Percentiles rank a stretch among this genome's conserved stretches.
Evolutionary conservation across 2,113 vertebrate genomes (phyloP).

Genomic region (Semnopithecus entellus): DNA sequence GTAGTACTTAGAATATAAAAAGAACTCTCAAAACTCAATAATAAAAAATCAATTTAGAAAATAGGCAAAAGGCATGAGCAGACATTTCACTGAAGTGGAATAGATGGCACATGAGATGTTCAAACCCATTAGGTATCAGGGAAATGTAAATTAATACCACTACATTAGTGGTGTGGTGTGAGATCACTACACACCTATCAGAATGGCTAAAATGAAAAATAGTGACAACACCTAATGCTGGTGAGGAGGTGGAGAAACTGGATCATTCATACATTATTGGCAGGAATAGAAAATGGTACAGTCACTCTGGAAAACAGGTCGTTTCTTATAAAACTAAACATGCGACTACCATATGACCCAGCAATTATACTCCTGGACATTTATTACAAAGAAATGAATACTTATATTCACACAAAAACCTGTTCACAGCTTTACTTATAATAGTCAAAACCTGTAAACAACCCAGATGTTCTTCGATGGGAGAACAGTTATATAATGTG

Average conservation of each 20-base stretch:
- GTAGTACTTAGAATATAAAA: slow-evolving; percentile 2
- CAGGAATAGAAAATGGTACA: not conserved
- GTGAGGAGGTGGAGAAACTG: not conserved
- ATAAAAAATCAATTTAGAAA: slow-evolving; percentile 24
- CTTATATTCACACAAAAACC: slow-evolving; percentile 27
- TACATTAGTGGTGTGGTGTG: not conserved
- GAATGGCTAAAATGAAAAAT: slow-evolving; percentile 27
- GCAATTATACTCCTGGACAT: not conserved
- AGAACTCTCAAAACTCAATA: slow-evolving; percentile 25
- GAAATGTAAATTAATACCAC: slow-evolving; percentile 38
- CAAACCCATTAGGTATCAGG: not conserved
- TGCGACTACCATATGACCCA: not conserved
- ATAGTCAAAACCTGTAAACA: slow-evolving; percentile 29
- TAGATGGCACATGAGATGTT: not conserved
- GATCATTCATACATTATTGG: not conserved
- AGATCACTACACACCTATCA: slow-evolving; percentile 4
- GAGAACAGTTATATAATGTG: not conserved
- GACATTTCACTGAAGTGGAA: not conserved
- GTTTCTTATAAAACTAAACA: slow-evolving; percentile 41
- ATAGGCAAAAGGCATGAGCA: slow-evolving; percentile 10
- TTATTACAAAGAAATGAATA: slow-evolving; percentile 38
- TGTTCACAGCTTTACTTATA: slow-evolving; percentile 13
- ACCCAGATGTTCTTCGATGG: not conserved
- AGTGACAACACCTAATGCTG: not conserved
- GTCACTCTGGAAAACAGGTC: slow-evolving; percentile 11